Evolutionary conservation across 2,888 invertebrate genomes (phyloP).

Genomic region (Stenotaenia linearis): DNA sequence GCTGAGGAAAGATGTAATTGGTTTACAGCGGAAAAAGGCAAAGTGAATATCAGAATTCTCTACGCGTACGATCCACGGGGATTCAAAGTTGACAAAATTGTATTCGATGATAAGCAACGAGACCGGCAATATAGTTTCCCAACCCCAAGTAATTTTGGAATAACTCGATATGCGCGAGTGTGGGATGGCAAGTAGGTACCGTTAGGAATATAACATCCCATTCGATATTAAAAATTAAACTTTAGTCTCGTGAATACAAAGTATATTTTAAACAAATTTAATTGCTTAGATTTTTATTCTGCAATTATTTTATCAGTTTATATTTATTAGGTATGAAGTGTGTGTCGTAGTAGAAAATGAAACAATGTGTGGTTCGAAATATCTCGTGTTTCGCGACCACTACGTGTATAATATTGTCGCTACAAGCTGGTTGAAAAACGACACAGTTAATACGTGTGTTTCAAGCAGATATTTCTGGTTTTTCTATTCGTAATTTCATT

Average conservation of each 20-base stretch:
- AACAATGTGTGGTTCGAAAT: background rate
- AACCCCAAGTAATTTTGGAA: background rate
- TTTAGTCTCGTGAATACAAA: no score
- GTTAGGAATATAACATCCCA: background rate
- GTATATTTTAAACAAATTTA: no score
- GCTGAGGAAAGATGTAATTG: background rate
- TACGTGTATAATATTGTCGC: background rate
- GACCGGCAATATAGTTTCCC: background rate
- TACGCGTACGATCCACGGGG: background rate
- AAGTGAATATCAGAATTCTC: background rate
- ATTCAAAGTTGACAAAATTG: background rate
- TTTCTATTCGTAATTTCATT: background rate
- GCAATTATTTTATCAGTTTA: background rate
- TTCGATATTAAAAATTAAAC: background rate
- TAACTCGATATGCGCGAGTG: background rate
- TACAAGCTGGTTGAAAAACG: background rate
- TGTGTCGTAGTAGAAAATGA: background rate
- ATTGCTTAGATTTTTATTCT: no score
- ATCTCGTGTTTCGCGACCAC: background rate
- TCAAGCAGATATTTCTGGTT: background rate
- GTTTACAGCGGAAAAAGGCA: background rate
- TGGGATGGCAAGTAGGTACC: background rate
- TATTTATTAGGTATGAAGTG: background rate
- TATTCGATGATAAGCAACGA: background rate
- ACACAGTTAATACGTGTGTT: background rate